phyloP scores from a whole-genome alignment of 2,113 vertebrate genomes.

The Pangasianodon hypophthalmus region DNA sequence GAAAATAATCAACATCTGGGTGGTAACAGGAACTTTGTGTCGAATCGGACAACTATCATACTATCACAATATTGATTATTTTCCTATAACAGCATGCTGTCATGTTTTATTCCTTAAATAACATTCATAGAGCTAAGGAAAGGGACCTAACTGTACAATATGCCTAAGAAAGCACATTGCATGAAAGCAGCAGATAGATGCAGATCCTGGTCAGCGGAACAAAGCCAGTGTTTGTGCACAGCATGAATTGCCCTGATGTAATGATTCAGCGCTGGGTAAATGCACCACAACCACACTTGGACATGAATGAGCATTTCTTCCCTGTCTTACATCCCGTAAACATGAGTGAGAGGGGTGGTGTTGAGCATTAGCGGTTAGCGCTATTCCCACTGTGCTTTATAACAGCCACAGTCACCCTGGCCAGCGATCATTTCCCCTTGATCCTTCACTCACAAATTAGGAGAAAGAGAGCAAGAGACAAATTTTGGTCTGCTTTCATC shows the following conservation, averaged over 20 bases:
- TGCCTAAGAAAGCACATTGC: neutral
- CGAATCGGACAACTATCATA: too few species aligned
- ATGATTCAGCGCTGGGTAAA: constrained; percentile 31
- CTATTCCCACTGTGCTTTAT: constrained; percentile 33
- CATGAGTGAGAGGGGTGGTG: constrained; percentile 35
- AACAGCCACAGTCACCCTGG: constrained; percentile 27
- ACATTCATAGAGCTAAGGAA: neutral
- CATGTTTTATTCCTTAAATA: neutral
- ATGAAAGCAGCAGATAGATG: neutral
- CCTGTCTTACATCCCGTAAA: constrained; percentile 27
- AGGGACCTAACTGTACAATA: neutral
- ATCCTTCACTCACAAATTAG: constrained; percentile 20
- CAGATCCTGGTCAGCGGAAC: neutral
- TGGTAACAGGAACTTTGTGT: constrained; percentile 6
- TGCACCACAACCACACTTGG: constrained; percentile 39
- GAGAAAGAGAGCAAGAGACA: neutral
- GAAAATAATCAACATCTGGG: constrained; percentile 20
- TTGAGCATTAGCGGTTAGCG: constrained; percentile 25
- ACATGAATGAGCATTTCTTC: constrained; percentile 32
- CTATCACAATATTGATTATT: neutral
- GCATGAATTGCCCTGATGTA: constrained; percentile 21
- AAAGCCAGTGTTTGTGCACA: neutral
- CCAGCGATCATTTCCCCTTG: constrained; percentile 31
- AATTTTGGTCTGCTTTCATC: constrained; percentile 35
- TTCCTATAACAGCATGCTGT: too few species aligned